A percentile compares a stretch with the other conserved stretches of the same genome.
Conservation (phyloP, 2,888 invertebrate genomes). For the Troilus luridus region DNA sequence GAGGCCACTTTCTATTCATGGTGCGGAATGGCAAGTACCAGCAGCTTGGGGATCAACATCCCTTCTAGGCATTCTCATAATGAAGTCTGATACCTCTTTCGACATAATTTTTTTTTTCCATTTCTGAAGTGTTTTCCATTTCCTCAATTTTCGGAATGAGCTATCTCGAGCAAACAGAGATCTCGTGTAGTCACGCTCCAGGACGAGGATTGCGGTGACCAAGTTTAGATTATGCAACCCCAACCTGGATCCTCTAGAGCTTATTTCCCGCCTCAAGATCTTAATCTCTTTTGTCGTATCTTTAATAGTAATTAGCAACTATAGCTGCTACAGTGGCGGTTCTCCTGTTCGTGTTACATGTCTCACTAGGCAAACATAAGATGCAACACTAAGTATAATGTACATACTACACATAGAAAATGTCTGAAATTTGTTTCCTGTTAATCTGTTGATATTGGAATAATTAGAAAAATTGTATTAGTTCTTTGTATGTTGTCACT, state of each 20-base stretch:
- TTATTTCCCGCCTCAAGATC: not conserved
- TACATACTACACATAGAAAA: too few species aligned
- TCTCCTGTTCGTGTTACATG: not conserved
- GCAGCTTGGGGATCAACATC: not conserved
- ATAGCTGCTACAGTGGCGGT: not conserved
- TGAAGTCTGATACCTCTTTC: not conserved
- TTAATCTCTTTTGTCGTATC: not conserved
- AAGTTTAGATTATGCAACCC: not conserved
- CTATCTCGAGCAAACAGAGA: not conserved
- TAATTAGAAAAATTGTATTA: too few species aligned
- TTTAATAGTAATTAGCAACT: slow-evolving; percentile 4
- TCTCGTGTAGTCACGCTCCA: slow-evolving; percentile 23
- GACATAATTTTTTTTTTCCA: not conserved
- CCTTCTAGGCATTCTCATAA: not conserved
- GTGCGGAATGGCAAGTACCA: not conserved
- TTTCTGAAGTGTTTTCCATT: not conserved
- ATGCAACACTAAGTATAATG: not conserved
- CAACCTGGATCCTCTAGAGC: not conserved
- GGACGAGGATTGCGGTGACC: not conserved
- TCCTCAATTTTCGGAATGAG: slow-evolving; percentile 32
- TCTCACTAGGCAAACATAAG: not conserved
- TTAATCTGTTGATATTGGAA: too few species aligned
- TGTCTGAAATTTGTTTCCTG: too few species aligned
- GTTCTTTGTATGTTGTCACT: too few species aligned
- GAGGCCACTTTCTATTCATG: not conserved